Evolutionary conservation across 2,113 vertebrate genomes (phyloP), one percentile per base, ranked within the genome.

Genomic region (Semicossyphus pulcher): DNA sequence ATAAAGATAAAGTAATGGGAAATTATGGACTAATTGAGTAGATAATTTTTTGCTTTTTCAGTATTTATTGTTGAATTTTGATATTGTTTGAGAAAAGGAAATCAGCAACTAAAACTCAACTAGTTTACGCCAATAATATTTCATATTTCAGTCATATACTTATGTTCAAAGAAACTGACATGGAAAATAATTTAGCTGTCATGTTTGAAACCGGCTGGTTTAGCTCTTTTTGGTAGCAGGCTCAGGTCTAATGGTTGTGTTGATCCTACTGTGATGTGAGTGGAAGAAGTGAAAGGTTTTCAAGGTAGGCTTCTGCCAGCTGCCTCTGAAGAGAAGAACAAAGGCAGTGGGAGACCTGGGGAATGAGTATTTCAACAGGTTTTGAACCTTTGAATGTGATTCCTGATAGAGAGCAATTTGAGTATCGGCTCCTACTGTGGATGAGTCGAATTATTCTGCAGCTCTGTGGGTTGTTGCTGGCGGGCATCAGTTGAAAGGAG

Each of bases 401-500:
- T 44, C 42, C 59, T 36, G 53, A 72, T 23, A 0, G 44, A 52
- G 52, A 71, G 58, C 63, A 21, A 47, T 65, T 26, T 65, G 56
- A 37, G 47, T 51, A 1, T 5, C 8, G 15, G 28, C 32, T 23
- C 57, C 26, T 4, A 11, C 52, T 63, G 53, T 23, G 48, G 65
- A 68, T 8, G 54, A 42, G 58, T 25, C 26, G 20, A 74, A 53
- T 49, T 37, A 70, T 54, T 70, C 57, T 26, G 52, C 32, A 2
- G 32, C 67, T 76, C 63, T 36, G 74, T 54, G 51, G 70, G 26
- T 14, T 42, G 69, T 5, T 62, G 59, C 83, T 69, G 72, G 63
- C 20, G 63, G 82, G 69, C 80, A 44, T 45, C 54, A 29, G 44
- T 82, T 76, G 25, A 84, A 84, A 73, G 52, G 44, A 12, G 52